Evolutionary conservation across 2,113 vertebrate species (phyloP).

Genomic region (Spermophilus dauricus): DNA sequence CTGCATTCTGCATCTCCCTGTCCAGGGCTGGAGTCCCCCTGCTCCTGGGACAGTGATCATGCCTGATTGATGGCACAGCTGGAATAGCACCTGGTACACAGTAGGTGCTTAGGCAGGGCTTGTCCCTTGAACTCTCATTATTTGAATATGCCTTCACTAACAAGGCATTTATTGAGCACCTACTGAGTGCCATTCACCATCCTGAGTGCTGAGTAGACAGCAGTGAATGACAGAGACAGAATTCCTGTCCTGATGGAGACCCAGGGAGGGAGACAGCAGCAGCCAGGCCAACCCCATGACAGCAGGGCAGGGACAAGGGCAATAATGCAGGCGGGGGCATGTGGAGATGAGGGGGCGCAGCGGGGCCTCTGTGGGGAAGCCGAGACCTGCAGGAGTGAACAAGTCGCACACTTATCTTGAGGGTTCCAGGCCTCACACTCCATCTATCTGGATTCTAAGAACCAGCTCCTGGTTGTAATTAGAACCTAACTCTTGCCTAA

Average conservation of each 20-base stretch:
- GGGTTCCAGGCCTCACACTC: not conserved
- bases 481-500: not conserved
- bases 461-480: not conserved
- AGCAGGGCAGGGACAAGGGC: not conserved
- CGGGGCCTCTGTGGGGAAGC: not conserved
- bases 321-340: not conserved
- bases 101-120: not conserved
- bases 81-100: not conserved
- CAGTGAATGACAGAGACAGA: not conserved
- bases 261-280: not conserved
- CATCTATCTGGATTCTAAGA: not conserved
- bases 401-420: too few species aligned
- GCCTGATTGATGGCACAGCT: not conserved
- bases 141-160: not conserved
- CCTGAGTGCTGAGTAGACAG: not conserved
- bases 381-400: not conserved
- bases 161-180: not conserved
- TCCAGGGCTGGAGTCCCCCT: not conserved
- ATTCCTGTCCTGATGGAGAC: not conserved
- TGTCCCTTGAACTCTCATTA: not conserved
- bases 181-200: not conserved
- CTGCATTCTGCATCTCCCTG: not conserved
- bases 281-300: not conserved
- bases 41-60: not conserved
- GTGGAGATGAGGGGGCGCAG: not conserved